Evolutionary conservation across 2,888 invertebrate genomes (phyloP), one percentile per base, ranked within the genome.

Genomic region (Aricia artaxerxes): DNA sequence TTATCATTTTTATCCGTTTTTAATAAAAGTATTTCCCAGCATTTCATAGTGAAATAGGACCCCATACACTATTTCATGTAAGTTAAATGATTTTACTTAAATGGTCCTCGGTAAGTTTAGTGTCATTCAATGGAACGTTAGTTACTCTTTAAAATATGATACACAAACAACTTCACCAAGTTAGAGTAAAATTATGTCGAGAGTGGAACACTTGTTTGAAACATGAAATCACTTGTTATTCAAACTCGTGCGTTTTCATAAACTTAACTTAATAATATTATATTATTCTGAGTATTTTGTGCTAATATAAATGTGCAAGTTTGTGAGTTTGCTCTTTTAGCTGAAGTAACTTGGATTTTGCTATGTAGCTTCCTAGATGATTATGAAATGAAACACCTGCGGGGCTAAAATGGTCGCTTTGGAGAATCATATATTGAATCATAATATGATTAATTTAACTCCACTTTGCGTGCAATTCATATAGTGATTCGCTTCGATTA

Each of bases 51-150:
- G 2, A 9, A 49, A 9, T 49, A 49, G 9, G 49, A 9, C 0
- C 49, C 49, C 9, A 49, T 49, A 9, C 9, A 49, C 49, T 49
- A 4, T 57, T 2, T 16, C 4, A 57, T 4, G 78, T 82, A 83
- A 83, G 78, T 82, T 82, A 83, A 84, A 86, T 86, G 85, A 82
- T 83, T 82, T 82, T 82, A 85, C 85, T 82, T 86, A 86, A 85
- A 86, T 64, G 11, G 24, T 64, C 9, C 64, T 64, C 11, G 9
- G 2, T 31, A 64, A 64, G 64, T 31, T 83, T 81, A 83, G 24
- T 7, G 11, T 2, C 31, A 11, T 64, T 64, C 4, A 35, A 69
- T 1, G 35, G 31, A 38, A 69, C 35, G 69, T 69, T 69, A 69
- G 69, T 69, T 69, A 69, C 69, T 69, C 69, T 69, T 38, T 69